A percentile compares a stretch with the other conserved stretches of the same genome.
Evolutionary conservation across 2,797 vertebrate genomes (phyloP).

Genomic region (Crotalus adamanteus): DNA sequence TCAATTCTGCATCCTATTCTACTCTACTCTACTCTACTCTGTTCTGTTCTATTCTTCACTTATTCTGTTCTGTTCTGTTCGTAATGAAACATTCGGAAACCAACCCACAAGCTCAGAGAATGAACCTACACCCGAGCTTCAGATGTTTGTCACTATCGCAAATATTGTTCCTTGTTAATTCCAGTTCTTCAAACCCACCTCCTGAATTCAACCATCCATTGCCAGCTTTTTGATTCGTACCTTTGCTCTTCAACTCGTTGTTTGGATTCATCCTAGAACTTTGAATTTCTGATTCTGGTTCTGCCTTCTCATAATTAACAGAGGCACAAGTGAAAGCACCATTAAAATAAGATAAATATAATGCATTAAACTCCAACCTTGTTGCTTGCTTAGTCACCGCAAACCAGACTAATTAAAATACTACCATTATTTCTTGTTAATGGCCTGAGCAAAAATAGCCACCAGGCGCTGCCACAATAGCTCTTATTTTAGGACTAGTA

Average conservation of each 20-base stretch:
- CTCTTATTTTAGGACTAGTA: rapidly evolving
- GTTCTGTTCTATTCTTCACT: too few relatives aligned
- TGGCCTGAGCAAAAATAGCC: neutral
- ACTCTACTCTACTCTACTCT: too few relatives aligned
- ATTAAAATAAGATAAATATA: neutral
- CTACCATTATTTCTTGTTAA: neutral
- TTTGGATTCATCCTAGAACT: neutral
- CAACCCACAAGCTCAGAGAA: neutral
- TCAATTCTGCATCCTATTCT: too few relatives aligned
- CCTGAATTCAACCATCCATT: neutral
- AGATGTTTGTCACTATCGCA: neutral
- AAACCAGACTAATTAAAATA: neutral
- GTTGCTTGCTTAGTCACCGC: neutral
- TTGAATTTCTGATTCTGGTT: neutral
- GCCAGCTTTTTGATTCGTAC: neutral
- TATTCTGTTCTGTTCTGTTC: too few relatives aligned
- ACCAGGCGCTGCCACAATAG: neutral
- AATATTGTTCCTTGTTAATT: neutral
- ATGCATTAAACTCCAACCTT: neutral
- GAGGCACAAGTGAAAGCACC: neutral
- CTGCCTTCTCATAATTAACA: neutral
- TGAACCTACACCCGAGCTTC: neutral
- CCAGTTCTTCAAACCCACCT: neutral
- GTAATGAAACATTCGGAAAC: rapidly evolving
- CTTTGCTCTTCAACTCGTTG: neutral